These are phyloP conservation scores for Synaphobranchus kaupii DNA, from an alignment of 2,797 vertebrate species.

Conservation along the genomic window DNA sequence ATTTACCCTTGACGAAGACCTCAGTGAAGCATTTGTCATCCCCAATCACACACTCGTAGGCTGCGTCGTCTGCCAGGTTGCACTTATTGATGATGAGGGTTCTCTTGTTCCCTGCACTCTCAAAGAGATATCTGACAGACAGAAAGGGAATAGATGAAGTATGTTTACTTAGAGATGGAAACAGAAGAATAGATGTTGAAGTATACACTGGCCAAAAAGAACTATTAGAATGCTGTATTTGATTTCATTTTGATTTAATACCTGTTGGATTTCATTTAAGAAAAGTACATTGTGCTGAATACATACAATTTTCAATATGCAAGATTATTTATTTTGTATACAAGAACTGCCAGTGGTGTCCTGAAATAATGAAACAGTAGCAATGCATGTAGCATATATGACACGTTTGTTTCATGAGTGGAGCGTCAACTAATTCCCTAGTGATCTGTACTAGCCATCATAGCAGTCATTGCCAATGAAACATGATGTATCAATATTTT, in stretches of 20 bases:
- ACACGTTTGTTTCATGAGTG: too few species aligned
- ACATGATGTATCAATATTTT: too few species aligned
- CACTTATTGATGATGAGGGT: constrained; percentile 85
- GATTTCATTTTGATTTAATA: neutral
- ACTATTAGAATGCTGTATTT: neutral
- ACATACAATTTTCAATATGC: neutral
- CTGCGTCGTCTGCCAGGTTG: constrained; percentile 82
- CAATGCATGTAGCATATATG: too few species aligned
- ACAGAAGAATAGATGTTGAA: neutral
- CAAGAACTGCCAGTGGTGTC: too few species aligned
- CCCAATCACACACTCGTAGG: constrained; percentile 82
- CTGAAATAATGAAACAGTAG: neutral
- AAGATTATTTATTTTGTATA: neutral
- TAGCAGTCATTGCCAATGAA: too few species aligned
- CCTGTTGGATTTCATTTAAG: neutral
- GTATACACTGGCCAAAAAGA: neutral
- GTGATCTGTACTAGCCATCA: too few species aligned
- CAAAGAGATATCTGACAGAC: constrained; percentile 80
- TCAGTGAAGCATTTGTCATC: constrained; percentile 87
- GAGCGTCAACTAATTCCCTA: too few species aligned
- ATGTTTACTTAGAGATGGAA: neutral
- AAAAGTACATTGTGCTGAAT: neutral
- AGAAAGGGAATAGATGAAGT: neutral
- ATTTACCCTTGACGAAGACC: constrained; percentile 86
- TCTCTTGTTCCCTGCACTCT: constrained; percentile 78